Percentiles rank a stretch among this genome's conserved stretches.
Evolutionary conservation across 2,113 vertebrate genomes (phyloP).

Genomic region (Cyprinus carpio): DNA sequence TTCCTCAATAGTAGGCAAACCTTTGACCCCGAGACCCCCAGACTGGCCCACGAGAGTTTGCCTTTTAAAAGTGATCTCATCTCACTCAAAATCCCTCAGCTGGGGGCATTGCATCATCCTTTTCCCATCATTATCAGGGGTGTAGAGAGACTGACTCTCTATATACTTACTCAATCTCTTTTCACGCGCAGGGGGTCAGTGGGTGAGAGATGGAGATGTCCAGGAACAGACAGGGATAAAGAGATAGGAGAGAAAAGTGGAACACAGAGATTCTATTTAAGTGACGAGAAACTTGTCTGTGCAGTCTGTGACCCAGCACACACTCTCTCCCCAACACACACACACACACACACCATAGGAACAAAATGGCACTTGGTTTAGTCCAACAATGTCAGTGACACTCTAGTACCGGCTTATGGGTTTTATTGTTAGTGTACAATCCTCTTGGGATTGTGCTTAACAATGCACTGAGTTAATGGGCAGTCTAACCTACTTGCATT

Average conservation of each 20-base stretch:
- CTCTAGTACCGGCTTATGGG: slow-evolving; percentile 77
- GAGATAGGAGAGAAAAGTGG: slow-evolving; percentile 34
- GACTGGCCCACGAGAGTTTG: slow-evolving; percentile 40
- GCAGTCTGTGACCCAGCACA: slow-evolving; percentile 19
- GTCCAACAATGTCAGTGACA: slow-evolving; percentile 78
- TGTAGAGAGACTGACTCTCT: slow-evolving; percentile 28
- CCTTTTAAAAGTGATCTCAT: slow-evolving; percentile 49
- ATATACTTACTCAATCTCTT: no score
- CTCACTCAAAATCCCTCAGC: slow-evolving; percentile 46
- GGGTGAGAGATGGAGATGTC: slow-evolving; percentile 40
- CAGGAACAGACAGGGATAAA: slow-evolving; percentile 36
- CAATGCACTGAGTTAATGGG: slow-evolving; percentile 78
- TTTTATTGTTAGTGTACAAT: slow-evolving; percentile 81
- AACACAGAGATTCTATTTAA: slow-evolving; percentile 42
- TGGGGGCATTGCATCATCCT: slow-evolving; percentile 51
- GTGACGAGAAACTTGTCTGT: slow-evolving; percentile 37
- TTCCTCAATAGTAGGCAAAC: slow-evolving; percentile 34
- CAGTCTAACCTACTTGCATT: slow-evolving; percentile 83
- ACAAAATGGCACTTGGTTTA: slow-evolving; percentile 69
- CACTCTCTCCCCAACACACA: slow-evolving; percentile 34
- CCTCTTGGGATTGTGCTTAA: slow-evolving; percentile 78
- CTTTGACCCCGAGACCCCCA: slow-evolving; percentile 31
- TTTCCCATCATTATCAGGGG: slow-evolving; percentile 51
- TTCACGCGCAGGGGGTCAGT: not conserved
- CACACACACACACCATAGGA: slow-evolving; percentile 65